Conservation (phyloP, 1,140 invertebrate species). For the Branchinecta lynchi region DNA sequence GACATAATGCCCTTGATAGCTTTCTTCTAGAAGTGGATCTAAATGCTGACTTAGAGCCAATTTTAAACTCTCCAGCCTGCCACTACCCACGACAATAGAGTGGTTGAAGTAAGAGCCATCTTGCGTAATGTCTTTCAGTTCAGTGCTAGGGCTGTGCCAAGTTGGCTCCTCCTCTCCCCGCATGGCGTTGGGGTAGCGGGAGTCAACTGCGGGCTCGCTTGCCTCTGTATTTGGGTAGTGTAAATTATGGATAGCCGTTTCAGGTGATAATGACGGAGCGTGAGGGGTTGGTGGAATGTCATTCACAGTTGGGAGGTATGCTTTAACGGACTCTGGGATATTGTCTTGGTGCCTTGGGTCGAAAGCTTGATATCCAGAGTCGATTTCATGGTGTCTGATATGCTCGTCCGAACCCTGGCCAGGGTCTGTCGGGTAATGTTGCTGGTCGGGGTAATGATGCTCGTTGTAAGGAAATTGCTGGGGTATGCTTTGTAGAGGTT, state of each 20-base stretch:
- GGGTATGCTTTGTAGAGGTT: too few species aligned
- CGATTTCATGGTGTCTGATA: too few species aligned
- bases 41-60: not conserved
- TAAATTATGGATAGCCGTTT: not conserved
- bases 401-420: too few species aligned
- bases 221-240: not conserved
- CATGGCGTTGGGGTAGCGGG: not conserved
- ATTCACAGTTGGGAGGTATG: not conserved
- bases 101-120: not conserved
- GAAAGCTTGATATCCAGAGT: too few species aligned
- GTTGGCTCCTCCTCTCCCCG: not conserved
- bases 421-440: too few species aligned
- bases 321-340: not conserved
- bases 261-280: not conserved
- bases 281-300: not conserved
- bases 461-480: too few species aligned
- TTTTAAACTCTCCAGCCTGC: not conserved
- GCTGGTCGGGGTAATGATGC: too few species aligned
- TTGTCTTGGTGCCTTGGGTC: not conserved
- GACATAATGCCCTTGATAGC: not conserved
- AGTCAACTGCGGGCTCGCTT: not conserved
- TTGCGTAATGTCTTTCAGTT: not conserved
- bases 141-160: not conserved
- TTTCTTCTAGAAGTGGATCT: not conserved
- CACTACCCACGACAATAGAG: not conserved